Percentiles rank a stretch among this genome's conserved stretches.
Evolutionary conservation across 2,113 vertebrate species (phyloP).

Genomic region (Chionodraco myersi): DNA sequence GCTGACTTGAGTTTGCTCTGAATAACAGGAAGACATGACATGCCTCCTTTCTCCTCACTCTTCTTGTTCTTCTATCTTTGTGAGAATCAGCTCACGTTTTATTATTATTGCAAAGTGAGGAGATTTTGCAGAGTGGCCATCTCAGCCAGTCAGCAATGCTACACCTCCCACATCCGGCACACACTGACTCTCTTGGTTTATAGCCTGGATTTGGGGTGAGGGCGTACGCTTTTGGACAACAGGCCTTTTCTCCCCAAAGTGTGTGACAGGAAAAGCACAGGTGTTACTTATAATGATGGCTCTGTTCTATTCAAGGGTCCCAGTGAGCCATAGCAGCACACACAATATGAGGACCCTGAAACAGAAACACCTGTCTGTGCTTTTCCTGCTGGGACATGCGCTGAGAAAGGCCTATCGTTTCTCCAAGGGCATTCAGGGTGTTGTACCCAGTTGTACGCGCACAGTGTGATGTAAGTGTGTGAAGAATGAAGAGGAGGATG

Average conservation of each 20-base stretch:
- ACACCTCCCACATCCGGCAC: constrained; percentile 21
- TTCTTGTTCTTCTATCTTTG: constrained; percentile 28
- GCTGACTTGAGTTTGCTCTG: constrained; percentile 82
- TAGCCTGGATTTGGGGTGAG: neutral
- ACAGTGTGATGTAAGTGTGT: neutral
- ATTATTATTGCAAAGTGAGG: neutral
- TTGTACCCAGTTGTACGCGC: neutral
- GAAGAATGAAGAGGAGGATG: neutral
- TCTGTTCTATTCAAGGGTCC: neutral
- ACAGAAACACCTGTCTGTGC: neutral
- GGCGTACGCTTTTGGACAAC: neutral
- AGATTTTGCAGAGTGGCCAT: constrained; percentile 17
- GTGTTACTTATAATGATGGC: constrained; percentile 6
- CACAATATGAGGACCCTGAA: neutral
- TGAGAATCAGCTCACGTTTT: constrained; percentile 13
- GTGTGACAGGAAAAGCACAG: neutral
- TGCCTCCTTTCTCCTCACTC: constrained; percentile 66
- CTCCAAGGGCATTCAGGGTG: neutral
- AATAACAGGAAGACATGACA: constrained; percentile 84
- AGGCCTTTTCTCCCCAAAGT: neutral
- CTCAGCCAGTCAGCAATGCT: constrained; percentile 6
- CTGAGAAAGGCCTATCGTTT: neutral
- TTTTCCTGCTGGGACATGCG: neutral
- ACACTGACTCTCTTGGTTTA: constrained; percentile 10
- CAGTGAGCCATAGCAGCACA: neutral